Base-by-base conservation (phyloP, 2,888 invertebrate species). In the Proisotoma minuta region DNA sequence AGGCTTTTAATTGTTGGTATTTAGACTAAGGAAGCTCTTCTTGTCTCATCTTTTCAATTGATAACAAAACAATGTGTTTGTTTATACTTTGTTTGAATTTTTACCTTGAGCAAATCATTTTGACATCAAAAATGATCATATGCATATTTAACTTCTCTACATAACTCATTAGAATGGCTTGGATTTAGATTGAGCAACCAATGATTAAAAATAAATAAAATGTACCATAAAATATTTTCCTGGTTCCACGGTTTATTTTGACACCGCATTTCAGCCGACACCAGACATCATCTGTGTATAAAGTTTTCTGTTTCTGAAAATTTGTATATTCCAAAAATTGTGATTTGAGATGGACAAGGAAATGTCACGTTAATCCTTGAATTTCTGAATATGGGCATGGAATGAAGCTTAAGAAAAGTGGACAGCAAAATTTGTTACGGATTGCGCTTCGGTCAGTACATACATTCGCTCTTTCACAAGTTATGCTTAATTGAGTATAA, bases 161-260 rank as follows among this genome's bases (percentile, higher is more conserved):
- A 10, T 34, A 34, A 34, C n/a, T 34, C 34, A 34, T 8, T 34
- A 34, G 8, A 8, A n/a, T n/a, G n/a, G 34, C 8, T 34, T 34
- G 15, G 15, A 34, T 34, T 34, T 8, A 34, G 15, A 34, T 34
- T 10, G 8, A 15, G 34, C 34, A 34, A 15, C 34, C 34, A 34
- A 8, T 15, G 8, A 34, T 34, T 34, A 10, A 34, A 8, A 34
- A 34, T 34, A 10, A 34, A 34, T 15, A n/a, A n/a, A n/a, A n/a
- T n/a, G n/a, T n/a, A n/a, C n/a, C n/a, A n/a, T n/a, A n/a, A n/a
- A n/a, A n/a, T n/a, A n/a, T n/a, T n/a, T n/a, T n/a, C n/a, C n/a
- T n/a, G n/a, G n/a, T n/a, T n/a, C n/a, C n/a, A n/a, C n/a, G 43
- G 20, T 43, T 43, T n/a, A 43, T 43, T 43, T 43, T 43, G 43